Evolutionary conservation across 2,113 vertebrate genomes (phyloP), one percentile per base, ranked within the genome.

Genomic region (Scalopus aquaticus): DNA sequence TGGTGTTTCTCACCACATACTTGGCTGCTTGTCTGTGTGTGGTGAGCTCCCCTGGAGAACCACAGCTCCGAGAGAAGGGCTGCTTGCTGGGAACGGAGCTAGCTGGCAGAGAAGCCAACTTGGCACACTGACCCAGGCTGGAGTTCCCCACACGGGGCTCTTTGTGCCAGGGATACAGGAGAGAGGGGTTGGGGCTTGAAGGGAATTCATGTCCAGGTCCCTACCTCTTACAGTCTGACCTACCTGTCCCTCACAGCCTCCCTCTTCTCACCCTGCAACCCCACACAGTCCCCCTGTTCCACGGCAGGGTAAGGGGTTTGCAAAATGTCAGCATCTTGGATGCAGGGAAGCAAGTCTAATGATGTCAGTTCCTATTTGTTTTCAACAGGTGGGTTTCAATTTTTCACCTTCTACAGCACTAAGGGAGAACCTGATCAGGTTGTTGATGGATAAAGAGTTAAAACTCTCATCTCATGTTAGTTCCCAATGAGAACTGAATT

Each of bases 161-260:
- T 22, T 0, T 5, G 22, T 39, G 20, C 35, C 12, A 20, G 35
- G n/a, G 10, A 30, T 51, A 15, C 12, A 1, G 15, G 19, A 58
- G 0, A 0, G 17, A 20, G 9, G n/a, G 2, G 1, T 10, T n/a
- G 56, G 32, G 13, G 65, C 42, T 35, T 35, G 10, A 78, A 62
- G 44, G 30, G 44, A 35, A 3, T 32, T n/a, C 13, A 10, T 76
- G 13, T 28, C 15, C 16, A 39, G 42, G 35, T 11, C 7, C 39
- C 28, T 4, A 16, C 2, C 32, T 32, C 15, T 35, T 12, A 26
- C 28, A 49, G 42, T 13, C 5, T 0, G 6, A 54, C 16, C 82
- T 0, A 3, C 1, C 0, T 44, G 2, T 9, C 32, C 42, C 22
- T 12, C n/a, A 4, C 3, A 3, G 22, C 0, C 42, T 62, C 11